A percentile compares a stretch with the other conserved stretches of the same genome.
phyloP scores from a whole-genome alignment of 2,113 vertebrate genomes.

The Caranx melampygus region DNA sequence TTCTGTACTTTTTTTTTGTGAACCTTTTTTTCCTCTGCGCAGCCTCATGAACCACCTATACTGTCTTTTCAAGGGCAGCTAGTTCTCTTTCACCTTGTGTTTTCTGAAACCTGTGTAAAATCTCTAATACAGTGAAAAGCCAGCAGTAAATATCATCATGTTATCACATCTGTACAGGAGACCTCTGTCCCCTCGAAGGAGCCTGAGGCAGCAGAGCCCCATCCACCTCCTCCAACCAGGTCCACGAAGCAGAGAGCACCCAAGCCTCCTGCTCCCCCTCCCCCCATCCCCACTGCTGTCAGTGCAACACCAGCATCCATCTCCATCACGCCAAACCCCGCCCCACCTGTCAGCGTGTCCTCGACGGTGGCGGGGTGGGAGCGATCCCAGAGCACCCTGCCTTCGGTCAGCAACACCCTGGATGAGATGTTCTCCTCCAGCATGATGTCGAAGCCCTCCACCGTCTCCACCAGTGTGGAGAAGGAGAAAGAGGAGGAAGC shows the following conservation, averaged over 20 bases:
- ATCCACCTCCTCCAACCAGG: slow-evolving; percentile 66
- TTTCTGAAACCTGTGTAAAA: background rate
- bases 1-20: background rate
- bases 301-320: slow-evolving; percentile 69
- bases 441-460: slow-evolving; percentile 67
- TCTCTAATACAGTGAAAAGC: background rate
- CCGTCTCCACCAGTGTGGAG: slow-evolving; percentile 26
- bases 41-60: background rate
- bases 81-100: background rate
- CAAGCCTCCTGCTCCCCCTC: slow-evolving; percentile 80
- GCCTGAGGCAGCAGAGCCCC: slow-evolving; percentile 61
- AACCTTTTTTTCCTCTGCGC: background rate
- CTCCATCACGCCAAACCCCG: slow-evolving; percentile 77
- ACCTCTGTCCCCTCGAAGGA: slow-evolving; percentile 58
- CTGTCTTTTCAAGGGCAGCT: background rate
- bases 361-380: slow-evolving; percentile 81
- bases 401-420: slow-evolving; percentile 75
- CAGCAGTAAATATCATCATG: background rate
- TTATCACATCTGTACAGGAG: slow-evolving; percentile 51
- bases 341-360: slow-evolving; percentile 67
- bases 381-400: slow-evolving; percentile 83
- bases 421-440: slow-evolving; percentile 85
- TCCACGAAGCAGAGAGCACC: slow-evolving; percentile 81
- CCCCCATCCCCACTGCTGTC: slow-evolving; percentile 71
- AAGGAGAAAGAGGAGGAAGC: slow-evolving; percentile 69